A percentile compares a stretch with the other conserved stretches of the same genome.
Evolutionary conservation across 1,140 invertebrate species (phyloP).

Genomic region (Drosophila asahinai): DNA sequence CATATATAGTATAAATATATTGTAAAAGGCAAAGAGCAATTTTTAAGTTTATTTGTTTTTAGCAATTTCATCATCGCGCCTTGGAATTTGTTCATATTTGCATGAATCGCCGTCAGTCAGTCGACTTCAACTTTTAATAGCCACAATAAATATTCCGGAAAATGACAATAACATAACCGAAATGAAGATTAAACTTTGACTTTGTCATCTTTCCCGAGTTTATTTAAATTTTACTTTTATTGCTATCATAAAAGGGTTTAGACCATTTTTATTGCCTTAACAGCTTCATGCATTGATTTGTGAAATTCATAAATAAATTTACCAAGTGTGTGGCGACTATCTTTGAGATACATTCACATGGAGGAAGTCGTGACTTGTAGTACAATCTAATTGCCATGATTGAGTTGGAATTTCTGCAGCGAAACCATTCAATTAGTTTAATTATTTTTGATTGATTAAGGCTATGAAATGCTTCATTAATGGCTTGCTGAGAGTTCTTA

Average conservation of each 20-base stretch:
- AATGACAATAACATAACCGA: background rate
- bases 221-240: slow-evolving; percentile 4
- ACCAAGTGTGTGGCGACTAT: background rate
- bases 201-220: background rate
- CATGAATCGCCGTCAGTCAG: slow-evolving; percentile 1
- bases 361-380: slow-evolving; percentile 8
- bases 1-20: background rate
- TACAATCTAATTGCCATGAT: slow-evolving; percentile 7
- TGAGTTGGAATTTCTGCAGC: background rate
- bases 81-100: slow-evolving; percentile 23
- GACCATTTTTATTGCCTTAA: background rate
- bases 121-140: slow-evolving; percentile 5
- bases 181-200: slow-evolving; percentile 1
- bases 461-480: background rate
- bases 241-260: background rate
- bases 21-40: slow-evolving; percentile 23
- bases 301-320: background rate
- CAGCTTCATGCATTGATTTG: slow-evolving; percentile 8
- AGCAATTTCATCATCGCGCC: slow-evolving; percentile 43
- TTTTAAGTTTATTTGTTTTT: slow-evolving; percentile 50
- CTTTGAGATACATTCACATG: slow-evolving; percentile 7
- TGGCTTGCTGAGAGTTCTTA: background rate
- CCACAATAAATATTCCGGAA: slow-evolving; percentile 18
- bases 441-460: slow-evolving; percentile 1
- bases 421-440: slow-evolving; percentile 15